Percentiles rank a stretch among this genome's conserved stretches.
Conservation (phyloP, 2,113 vertebrate genomes). For the Lepisosteus osseus region DNA sequence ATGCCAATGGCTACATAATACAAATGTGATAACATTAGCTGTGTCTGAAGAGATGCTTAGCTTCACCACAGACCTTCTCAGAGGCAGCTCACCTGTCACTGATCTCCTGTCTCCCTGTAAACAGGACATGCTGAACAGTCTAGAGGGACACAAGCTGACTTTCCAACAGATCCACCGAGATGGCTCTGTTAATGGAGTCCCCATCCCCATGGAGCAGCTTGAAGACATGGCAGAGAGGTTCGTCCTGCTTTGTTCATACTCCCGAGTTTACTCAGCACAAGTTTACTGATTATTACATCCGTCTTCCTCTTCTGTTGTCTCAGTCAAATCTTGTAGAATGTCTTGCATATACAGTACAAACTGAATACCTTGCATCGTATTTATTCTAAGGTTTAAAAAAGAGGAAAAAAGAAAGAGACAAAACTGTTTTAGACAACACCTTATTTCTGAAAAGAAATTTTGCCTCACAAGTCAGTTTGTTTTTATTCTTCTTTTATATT, state of each 20-base stretch:
- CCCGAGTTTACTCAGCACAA: background rate
- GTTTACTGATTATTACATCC: background rate
- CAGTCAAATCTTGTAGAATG: background rate
- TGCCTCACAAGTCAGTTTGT: background rate
- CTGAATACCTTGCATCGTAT: background rate
- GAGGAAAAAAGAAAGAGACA: too few species aligned
- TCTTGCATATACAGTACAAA: background rate
- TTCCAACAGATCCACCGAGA: slow-evolving; percentile 92
- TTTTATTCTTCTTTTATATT: slow-evolving; percentile 31
- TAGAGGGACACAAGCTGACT: slow-evolving; percentile 86
- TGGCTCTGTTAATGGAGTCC: slow-evolving; percentile 88
- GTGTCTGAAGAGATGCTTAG: too few species aligned
- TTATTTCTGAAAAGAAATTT: too few species aligned
- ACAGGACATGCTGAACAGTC: slow-evolving; percentile 87
- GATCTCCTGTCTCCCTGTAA: slow-evolving; percentile 34
- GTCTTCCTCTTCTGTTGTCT: background rate
- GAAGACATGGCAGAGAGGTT: slow-evolving; percentile 96
- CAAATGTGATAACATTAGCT: too few species aligned
- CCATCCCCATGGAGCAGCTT: slow-evolving; percentile 89
- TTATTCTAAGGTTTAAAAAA: too few species aligned
- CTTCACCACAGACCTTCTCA: too few species aligned
- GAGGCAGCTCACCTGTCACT: background rate
- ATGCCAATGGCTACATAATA: too few species aligned
- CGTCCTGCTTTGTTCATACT: slow-evolving; percentile 1
- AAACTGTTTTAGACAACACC: too few species aligned